Conservation (phyloP, 2,113 vertebrate genomes). For the Eonycteris spelaea region DNA sequence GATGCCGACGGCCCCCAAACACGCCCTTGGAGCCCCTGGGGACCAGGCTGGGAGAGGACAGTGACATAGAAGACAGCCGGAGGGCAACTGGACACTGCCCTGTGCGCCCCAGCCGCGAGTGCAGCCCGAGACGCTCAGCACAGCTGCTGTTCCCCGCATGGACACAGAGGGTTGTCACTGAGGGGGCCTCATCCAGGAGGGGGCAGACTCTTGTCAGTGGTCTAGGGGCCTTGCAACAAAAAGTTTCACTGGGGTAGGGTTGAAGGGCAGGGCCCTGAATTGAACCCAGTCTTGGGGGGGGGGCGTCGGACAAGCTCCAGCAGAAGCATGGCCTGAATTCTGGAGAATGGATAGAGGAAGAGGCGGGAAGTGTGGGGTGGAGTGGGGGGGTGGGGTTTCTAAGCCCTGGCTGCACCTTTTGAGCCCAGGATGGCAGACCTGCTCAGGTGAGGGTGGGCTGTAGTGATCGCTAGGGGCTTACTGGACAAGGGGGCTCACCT, state of each 20-base stretch:
- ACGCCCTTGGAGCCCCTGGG: neutral
- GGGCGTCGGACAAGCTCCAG: neutral
- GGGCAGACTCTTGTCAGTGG: neutral
- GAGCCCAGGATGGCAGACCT: neutral
- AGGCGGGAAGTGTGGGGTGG: neutral
- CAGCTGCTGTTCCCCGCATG: fast-evolving
- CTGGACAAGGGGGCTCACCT: neutral
- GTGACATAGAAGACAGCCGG: neutral
- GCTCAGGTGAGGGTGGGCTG: neutral
- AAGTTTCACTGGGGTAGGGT: neutral
- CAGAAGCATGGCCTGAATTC: neutral
- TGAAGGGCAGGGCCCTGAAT: neutral
- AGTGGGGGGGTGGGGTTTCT: fast-evolving
- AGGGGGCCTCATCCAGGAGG: neutral
- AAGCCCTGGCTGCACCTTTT: fast-evolving
- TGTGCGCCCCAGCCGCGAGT: fast-evolving
- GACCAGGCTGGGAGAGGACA: neutral
- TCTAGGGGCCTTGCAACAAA: too few relatives aligned
- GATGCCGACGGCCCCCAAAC: neutral
- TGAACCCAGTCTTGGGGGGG: neutral
- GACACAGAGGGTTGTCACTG: neutral
- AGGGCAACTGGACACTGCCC: neutral
- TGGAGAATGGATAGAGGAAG: neutral
- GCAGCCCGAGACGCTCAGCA: neutral
- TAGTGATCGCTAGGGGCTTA: fast-evolving